Base-by-base conservation (phyloP, 2,888 invertebrate species). In the Ypsolopha sequella region DNA sequence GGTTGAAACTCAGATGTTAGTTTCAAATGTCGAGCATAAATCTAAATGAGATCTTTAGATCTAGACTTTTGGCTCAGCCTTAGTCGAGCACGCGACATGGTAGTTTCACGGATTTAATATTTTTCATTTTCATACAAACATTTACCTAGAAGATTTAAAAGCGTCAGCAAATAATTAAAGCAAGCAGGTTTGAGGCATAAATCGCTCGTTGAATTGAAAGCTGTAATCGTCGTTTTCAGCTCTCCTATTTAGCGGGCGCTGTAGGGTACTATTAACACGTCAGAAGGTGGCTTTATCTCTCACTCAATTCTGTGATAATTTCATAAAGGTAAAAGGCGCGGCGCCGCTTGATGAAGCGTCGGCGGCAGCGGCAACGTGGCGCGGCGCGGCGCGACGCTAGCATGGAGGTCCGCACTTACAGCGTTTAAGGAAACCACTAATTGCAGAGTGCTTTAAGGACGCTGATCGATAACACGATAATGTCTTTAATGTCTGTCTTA, bases 221-320 rank as follows among this genome's bases (percentile, higher is more conserved):
- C 24, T 24, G 24, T 24, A 24, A 24, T 24, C 36, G 8, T 24
- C 41, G 10, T 38, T 24, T n/a, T 13, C 10, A 7, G 38, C n/a
- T 44, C 44, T 44, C 41, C 49, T 49, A 49, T 39, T 49, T 49
- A 49, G 49, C 47, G 51, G 66, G 66, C 73, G 73, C 44, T 50
- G 50, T 43, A 35, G 51, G 51, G 44, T 58, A 66, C 64, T 69
- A 81, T 81, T 81, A 80, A 70, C 73, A 65, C 72, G 78, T 81
- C 80, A 73, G 66, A 63, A 68, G 65, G 64, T 58, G 70, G 68
- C 65, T 76, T 80, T 82, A 80, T 80, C 74, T 76, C 82, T 82
- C 79, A 82, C 81, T 84, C 78, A 82, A 81, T 81, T 79, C 73
- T 72, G 73, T 71, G 77, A 77, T 82, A 76, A 80, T 79, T 82